These are phyloP conservation scores for Eristalis intricaria DNA, from an alignment of 2,888 invertebrate species.

Conservation along the genomic window DNA sequence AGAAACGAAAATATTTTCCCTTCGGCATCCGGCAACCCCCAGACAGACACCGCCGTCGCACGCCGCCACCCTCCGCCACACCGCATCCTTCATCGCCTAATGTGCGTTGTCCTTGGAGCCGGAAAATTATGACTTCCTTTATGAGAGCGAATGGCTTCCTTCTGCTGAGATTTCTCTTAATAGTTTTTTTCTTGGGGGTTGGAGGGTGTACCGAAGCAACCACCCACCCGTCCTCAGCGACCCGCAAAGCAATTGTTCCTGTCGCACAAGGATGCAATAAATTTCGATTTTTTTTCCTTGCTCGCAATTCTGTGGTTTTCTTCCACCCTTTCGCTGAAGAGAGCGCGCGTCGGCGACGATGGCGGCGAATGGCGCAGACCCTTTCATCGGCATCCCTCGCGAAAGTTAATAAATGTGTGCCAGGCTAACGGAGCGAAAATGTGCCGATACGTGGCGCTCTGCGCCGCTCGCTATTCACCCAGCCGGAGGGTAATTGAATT, in stretches of 20 bases:
- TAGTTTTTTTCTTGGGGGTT: slow-evolving; percentile 40
- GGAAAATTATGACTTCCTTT: slow-evolving; percentile 71
- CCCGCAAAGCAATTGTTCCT: slow-evolving; percentile 43
- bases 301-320: slow-evolving; percentile 44
- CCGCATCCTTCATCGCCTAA: slow-evolving; percentile 29
- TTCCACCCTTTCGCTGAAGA: slow-evolving; percentile 34
- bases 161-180: slow-evolving; percentile 63
- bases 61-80: neutral
- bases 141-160: slow-evolving; percentile 68
- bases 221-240: neutral
- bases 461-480: slow-evolving; percentile 18
- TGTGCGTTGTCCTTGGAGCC: slow-evolving; percentile 63
- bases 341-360: neutral
- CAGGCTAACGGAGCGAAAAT: slow-evolving; percentile 47
- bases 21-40: slow-evolving; percentile 41
- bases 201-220: neutral
- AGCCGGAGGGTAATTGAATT: slow-evolving; percentile 64
- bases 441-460: slow-evolving; percentile 13
- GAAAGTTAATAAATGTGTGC: slow-evolving; percentile 61
- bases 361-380: slow-evolving; percentile 17
- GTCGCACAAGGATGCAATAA: slow-evolving; percentile 64
- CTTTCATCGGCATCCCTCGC: slow-evolving; percentile 55
- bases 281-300: slow-evolving; percentile 48
- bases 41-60: slow-evolving; percentile 33
- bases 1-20: slow-evolving; percentile 62